Conservation (phyloP, 2,113 vertebrate genomes). For the Rhea americana region DNA sequence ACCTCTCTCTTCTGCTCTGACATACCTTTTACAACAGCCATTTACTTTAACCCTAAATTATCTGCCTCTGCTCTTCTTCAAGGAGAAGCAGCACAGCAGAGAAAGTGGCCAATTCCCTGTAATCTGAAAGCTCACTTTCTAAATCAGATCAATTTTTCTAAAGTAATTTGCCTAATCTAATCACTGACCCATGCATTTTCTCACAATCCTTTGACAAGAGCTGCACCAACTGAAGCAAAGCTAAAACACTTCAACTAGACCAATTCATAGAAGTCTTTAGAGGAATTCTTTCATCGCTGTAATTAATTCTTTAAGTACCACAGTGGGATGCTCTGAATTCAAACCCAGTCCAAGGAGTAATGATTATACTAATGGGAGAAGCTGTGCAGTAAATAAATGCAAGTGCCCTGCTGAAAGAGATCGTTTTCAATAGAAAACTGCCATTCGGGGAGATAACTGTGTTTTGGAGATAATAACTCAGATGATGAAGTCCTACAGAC, state of each 20-base stretch:
- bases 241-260: constrained; percentile 62
- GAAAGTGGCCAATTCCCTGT: constrained; percentile 41
- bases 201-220: constrained; percentile 62
- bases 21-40: constrained; percentile 35
- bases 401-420: constrained; percentile 47
- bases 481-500: background rate
- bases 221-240: constrained; percentile 53
- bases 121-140: constrained; percentile 43
- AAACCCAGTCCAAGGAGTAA: constrained; percentile 63
- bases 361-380: constrained; percentile 71
- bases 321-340: constrained; percentile 65
- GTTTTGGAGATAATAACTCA: constrained; percentile 16
- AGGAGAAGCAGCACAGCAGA: constrained; percentile 5
- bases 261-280: constrained; percentile 56
- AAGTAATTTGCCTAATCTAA: constrained; percentile 53
- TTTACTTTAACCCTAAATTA: constrained; percentile 59
- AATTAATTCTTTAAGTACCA: constrained; percentile 71
- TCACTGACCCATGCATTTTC: constrained; percentile 52
- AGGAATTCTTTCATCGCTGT: constrained; percentile 65
- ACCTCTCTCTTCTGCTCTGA: background rate
- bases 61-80: constrained; percentile 8
- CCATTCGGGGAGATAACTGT: constrained; percentile 1
- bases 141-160: constrained; percentile 67
- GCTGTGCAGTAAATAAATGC: constrained; percentile 69
- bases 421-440: background rate